These are phyloP conservation scores for Parazoanthus swiftii DNA, from an alignment of 92 coral and sea anemone species.

Conservation along the genomic window DNA sequence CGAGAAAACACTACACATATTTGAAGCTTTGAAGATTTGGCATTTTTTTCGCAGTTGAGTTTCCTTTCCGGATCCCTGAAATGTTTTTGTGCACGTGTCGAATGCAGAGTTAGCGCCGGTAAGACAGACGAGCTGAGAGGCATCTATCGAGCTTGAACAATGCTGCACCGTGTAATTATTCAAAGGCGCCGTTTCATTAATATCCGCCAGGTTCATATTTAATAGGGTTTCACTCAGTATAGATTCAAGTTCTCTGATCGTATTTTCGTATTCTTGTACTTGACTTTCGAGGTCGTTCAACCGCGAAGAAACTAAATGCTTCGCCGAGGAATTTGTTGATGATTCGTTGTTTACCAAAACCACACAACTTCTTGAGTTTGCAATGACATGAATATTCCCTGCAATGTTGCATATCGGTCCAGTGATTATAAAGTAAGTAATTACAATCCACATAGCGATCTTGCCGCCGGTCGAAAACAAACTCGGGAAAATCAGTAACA, in stretches of 20 bases:
- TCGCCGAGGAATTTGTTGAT: not conserved
- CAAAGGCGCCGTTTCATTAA: constrained; percentile 35
- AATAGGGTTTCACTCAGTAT: constrained; percentile 53
- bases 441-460: constrained; percentile 77
- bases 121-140: constrained; percentile 52
- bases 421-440: constrained; percentile 75
- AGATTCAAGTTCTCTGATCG: constrained; percentile 43
- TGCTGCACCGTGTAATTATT: constrained; percentile 51
- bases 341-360: constrained; percentile 36
- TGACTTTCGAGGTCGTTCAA: constrained; percentile 20
- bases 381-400: constrained; percentile 71
- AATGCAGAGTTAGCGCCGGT: constrained; percentile 36
- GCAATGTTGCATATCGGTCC: constrained; percentile 94
- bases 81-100: constrained; percentile 37
- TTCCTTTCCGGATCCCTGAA: constrained; percentile 24
- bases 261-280: constrained; percentile 55
- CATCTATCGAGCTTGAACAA: constrained; percentile 49
- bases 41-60: constrained; percentile 41
- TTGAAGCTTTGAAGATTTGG: constrained; percentile 42
- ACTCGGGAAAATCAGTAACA: constrained; percentile 84
- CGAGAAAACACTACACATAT: constrained; percentile 45
- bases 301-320: constrained; percentile 3
- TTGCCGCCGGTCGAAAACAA: constrained; percentile 83
- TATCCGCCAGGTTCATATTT: constrained; percentile 30
- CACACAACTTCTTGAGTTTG: constrained; percentile 56